Percentiles rank a stretch among this genome's conserved stretches.
Conservation (phyloP, 64 coral and sea anemone genomes). For the Exaiptasia diaphana region DNA sequence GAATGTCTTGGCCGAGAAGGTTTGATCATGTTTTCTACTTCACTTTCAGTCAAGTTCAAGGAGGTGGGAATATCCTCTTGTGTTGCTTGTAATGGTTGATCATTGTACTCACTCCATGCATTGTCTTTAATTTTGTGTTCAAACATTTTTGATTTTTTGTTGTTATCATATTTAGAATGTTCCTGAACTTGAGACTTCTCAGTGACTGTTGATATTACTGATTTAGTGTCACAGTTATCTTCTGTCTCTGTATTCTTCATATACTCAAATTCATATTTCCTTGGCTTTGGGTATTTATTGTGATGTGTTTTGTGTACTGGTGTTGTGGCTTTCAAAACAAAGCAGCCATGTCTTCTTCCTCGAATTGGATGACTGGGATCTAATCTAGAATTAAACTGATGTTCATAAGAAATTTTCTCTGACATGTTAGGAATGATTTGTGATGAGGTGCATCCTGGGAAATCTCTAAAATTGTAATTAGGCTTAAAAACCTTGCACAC, state of each 20-base stretch:
- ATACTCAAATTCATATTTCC: not conserved
- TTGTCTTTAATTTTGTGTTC: not conserved
- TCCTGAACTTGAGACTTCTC: not conserved
- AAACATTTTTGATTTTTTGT: not conserved
- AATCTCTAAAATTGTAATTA: not conserved
- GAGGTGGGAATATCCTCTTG: not conserved
- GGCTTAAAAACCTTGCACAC: too few species aligned
- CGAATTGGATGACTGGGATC: conserved; percentile 61
- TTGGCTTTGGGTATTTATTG: not conserved
- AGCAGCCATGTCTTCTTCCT: conserved; percentile 67
- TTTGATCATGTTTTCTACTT: not conserved
- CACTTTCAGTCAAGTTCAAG: not conserved
- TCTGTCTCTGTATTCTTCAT: not conserved
- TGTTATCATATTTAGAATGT: not conserved
- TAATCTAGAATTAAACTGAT: conserved; percentile 74
- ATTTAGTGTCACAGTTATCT: not conserved
- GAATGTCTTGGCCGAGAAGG: not conserved
- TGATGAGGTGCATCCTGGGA: not conserved
- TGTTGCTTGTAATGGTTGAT: not conserved
- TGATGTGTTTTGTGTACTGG: not conserved
- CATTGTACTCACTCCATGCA: not conserved
- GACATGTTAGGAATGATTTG: not conserved
- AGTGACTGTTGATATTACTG: not conserved
- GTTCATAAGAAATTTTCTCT: conserved; percentile 77
- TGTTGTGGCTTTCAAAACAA: conserved; percentile 57